Percentiles rank a stretch among this genome's conserved stretches.
These are phyloP conservation scores for Cranoglanis bouderius DNA, from an alignment of 2,113 vertebrate genomes.

Conservation along the genomic window DNA sequence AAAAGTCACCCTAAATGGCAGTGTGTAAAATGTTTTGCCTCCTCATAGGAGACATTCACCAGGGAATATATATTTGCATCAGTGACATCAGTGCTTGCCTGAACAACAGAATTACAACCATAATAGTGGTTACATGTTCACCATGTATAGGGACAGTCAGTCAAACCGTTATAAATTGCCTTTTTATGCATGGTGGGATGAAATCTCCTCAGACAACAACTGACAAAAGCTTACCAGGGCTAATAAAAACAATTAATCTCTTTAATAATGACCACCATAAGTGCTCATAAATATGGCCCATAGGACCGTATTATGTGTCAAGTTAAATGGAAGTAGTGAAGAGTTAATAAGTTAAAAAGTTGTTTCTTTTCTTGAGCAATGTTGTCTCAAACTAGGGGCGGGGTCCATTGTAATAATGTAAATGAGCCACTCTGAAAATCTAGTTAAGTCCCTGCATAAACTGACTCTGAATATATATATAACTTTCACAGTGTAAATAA, in stretches of 20 bases:
- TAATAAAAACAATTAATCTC: background rate
- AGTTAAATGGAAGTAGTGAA: background rate
- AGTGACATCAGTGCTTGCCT: background rate
- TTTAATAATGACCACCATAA: background rate
- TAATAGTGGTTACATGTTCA: background rate
- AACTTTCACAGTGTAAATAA: background rate
- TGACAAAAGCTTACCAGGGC: background rate
- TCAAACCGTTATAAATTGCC: background rate
- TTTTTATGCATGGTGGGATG: background rate
- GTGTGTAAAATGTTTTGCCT: background rate
- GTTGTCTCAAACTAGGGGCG: background rate
- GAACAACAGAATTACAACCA: background rate
- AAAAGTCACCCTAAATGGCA: background rate
- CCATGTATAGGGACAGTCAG: background rate
- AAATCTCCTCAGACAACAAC: background rate
- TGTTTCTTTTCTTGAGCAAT: background rate
- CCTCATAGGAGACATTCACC: background rate
- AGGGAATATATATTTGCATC: background rate
- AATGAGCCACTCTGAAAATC: background rate
- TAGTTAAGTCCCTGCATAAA: background rate
- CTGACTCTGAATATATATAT: background rate
- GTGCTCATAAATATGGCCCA: background rate
- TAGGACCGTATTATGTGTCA: background rate
- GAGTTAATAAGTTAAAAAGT: background rate
- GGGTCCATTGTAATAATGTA: background rate